phyloP scores from a whole-genome alignment of 2,113 vertebrate species.

The Apodemus sylvaticus region DNA sequence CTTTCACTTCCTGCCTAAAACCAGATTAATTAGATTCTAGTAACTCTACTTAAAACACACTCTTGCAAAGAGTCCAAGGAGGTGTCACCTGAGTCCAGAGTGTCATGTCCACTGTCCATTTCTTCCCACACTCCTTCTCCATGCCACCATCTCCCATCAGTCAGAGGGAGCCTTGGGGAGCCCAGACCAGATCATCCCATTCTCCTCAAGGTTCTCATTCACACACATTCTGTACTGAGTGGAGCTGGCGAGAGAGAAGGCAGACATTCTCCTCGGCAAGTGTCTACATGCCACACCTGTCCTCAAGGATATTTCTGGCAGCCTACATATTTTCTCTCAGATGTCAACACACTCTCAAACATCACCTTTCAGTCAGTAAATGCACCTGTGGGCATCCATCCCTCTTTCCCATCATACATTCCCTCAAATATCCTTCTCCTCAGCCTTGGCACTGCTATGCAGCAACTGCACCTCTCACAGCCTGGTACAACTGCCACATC shows the following conservation, averaged over 20 bases:
- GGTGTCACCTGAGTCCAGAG: not conserved
- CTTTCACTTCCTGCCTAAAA: not conserved
- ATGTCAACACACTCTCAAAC: not conserved
- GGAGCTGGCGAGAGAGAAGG: not conserved
- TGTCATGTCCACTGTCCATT: no score
- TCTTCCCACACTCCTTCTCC: accelerated
- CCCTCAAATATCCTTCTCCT: not conserved
- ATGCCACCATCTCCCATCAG: not conserved
- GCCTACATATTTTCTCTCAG: not conserved
- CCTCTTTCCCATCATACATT: not conserved
- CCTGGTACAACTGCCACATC: no score
- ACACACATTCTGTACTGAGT: not conserved
- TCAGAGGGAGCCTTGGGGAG: not conserved
- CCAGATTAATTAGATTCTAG: not conserved
- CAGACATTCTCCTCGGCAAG: not conserved
- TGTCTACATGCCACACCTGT: no score
- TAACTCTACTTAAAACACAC: not conserved
- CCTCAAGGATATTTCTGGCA: not conserved
- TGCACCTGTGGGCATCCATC: no score
- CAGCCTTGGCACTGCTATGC: no score
- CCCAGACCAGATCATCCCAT: not conserved
- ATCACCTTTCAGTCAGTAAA: not conserved
- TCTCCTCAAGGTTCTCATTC: not conserved
- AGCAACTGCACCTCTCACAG: not conserved
- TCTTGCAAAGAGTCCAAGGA: not conserved